These are phyloP conservation scores for Platycercus adscitus DNA, from an alignment of 2,113 vertebrate genomes.

Conservation along the genomic window DNA sequence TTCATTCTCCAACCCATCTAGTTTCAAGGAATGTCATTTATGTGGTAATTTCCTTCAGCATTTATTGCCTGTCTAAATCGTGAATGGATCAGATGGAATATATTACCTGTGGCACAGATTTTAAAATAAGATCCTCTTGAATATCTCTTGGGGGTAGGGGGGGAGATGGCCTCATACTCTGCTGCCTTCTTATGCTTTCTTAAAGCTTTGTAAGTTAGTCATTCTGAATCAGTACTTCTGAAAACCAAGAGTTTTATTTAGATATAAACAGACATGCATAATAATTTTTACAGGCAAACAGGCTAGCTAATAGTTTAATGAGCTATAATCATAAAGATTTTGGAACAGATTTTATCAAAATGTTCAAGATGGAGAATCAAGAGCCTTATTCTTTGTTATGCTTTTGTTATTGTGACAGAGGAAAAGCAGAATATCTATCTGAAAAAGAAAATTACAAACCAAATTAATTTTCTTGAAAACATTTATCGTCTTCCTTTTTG, in stretches of 20 bases:
- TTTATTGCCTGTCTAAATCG: slow-evolving; percentile 49
- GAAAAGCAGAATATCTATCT: neutral
- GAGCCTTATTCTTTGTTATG: neutral
- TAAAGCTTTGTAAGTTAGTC: neutral
- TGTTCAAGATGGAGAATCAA: neutral
- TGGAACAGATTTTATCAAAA: neutral
- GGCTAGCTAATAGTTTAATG: neutral
- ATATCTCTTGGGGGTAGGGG: neutral
- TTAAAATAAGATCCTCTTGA: neutral
- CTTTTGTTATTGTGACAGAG: neutral
- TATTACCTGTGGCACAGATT: slow-evolving; percentile 33
- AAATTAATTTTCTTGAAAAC: neutral
- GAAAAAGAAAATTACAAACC: neutral
- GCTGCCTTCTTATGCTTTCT: neutral
- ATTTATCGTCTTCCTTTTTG: neutral
- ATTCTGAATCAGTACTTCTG: neutral
- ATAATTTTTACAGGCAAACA: neutral
- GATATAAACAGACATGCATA: neutral
- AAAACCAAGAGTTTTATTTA: neutral
- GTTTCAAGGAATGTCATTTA: slow-evolving; percentile 53
- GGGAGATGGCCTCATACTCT: neutral
- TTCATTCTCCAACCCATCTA: neutral
- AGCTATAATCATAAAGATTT: neutral
- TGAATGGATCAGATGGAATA: slow-evolving; percentile 20
- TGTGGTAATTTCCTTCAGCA: slow-evolving; percentile 51